Conservation (phyloP, 2,888 invertebrate genomes). For the Lochmaea crataegi region DNA sequence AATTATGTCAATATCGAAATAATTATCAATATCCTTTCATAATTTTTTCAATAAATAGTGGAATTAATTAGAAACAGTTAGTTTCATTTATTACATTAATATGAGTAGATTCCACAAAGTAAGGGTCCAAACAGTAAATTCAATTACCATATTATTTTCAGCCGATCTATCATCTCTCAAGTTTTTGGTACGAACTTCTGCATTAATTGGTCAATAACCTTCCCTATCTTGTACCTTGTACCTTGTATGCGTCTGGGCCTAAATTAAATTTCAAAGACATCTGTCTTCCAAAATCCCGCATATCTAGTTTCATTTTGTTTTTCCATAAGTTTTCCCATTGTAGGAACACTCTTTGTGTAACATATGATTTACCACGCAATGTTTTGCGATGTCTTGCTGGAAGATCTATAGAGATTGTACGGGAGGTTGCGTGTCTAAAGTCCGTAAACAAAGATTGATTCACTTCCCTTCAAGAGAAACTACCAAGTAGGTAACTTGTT, state of each 20-base stretch:
- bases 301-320: slow-evolving; percentile 32
- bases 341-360: slow-evolving; percentile 42
- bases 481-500: slow-evolving; percentile 45
- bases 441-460: slow-evolving; percentile 51
- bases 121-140: no score
- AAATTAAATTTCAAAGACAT: neutral
- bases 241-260: neutral
- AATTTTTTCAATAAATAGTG: no score
- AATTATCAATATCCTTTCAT: no score
- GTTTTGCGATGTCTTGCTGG: slow-evolving; percentile 41
- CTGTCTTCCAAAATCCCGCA: slow-evolving; percentile 28
- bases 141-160: no score
- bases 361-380: slow-evolving; percentile 48
- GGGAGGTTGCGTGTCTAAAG: slow-evolving; percentile 51
- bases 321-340: slow-evolving; percentile 35
- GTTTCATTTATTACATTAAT: no score
- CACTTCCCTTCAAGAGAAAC: slow-evolving; percentile 41
- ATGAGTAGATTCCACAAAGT: no score
- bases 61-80: no score
- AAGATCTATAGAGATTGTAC: slow-evolving; percentile 47
- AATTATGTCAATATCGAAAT: no score
- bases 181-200: no score
- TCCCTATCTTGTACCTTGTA: no score
- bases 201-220: no score
- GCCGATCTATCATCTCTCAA: no score